Percentiles rank a stretch among this genome's conserved stretches.
These are phyloP conservation scores for Eciton burchellii DNA, from an alignment of 1,140 invertebrate species.

Conservation along the genomic window DNA sequence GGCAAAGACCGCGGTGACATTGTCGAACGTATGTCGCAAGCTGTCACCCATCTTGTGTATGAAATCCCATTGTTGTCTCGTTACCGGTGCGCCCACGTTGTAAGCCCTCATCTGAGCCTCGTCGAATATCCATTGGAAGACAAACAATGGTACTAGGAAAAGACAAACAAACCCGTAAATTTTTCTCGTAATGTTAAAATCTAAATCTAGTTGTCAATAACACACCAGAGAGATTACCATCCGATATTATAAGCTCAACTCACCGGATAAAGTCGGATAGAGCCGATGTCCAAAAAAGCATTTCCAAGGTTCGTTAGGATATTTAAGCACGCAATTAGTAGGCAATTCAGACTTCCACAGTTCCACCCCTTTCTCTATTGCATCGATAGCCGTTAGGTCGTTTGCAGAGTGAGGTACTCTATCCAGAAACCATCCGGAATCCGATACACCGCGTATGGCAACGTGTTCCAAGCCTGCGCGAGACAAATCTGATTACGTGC, in stretches of 20 bases:
- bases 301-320: constrained; percentile 92
- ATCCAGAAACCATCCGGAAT: constrained; percentile 98
- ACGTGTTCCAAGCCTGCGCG: constrained; percentile 87
- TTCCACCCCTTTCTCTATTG: constrained; percentile 91
- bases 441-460: constrained; percentile 92
- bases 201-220: neutral
- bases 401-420: constrained; percentile 89
- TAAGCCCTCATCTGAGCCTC: constrained; percentile 97
- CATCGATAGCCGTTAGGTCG: constrained; percentile 87
- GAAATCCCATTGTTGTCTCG: constrained; percentile 96
- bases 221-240: neutral
- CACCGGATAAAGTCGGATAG: constrained; percentile 94
- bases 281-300: constrained; percentile 97
- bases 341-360: constrained; percentile 94
- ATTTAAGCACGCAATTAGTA: constrained; percentile 89
- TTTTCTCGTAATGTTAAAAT: neutral
- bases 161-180: constrained; percentile 31
- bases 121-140: constrained; percentile 98
- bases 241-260: constrained; percentile 68
- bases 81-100: constrained; percentile 93
- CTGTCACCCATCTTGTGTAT: constrained; percentile 95
- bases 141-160: constrained; percentile 93
- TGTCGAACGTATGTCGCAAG: constrained; percentile 91
- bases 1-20: constrained; percentile 95
- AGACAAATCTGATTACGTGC: constrained; percentile 10